Evolutionary conservation across 1,140 invertebrate genomes (phyloP).

Genomic region (Drosophila bocqueti): DNA sequence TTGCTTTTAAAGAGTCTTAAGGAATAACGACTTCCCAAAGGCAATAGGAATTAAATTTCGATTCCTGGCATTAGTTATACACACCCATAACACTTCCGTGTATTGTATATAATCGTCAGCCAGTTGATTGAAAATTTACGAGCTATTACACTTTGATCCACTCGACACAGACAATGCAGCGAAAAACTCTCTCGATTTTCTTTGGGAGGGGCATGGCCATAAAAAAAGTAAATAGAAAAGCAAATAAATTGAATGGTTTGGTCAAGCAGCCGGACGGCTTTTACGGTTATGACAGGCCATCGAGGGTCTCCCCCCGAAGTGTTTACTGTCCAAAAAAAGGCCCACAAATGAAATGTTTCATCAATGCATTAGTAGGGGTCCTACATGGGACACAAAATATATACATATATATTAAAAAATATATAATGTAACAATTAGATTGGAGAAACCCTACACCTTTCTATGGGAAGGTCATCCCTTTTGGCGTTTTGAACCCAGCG

Average conservation of each 20-base stretch:
- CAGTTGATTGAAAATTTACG: slow-evolving; percentile 60
- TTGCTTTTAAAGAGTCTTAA: neutral
- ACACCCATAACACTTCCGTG: slow-evolving; percentile 14
- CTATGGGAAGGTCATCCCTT: neutral
- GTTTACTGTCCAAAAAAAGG: slow-evolving; percentile 31
- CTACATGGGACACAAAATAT: neutral
- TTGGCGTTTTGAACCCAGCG: slow-evolving; percentile 6
- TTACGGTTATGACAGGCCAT: slow-evolving; percentile 44
- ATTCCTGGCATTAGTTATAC: slow-evolving; percentile 16
- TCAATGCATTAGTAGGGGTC: slow-evolving; percentile 17
- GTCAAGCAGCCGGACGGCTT: slow-evolving; percentile 27
- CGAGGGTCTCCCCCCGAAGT: slow-evolving; percentile 8
- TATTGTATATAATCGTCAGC: slow-evolving; percentile 12
- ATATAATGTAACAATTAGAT: slow-evolving; percentile 14
- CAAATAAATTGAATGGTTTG: slow-evolving; percentile 53
- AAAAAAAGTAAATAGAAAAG: slow-evolving; percentile 46
- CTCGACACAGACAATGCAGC: slow-evolving; percentile 36
- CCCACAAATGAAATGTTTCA: slow-evolving; percentile 11
- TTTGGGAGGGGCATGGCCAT: slow-evolving; percentile 8
- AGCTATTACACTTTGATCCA: slow-evolving; percentile 64
- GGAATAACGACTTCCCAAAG: neutral
- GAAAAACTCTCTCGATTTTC: neutral
- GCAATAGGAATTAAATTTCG: slow-evolving; percentile 28
- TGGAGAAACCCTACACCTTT: slow-evolving; percentile 9
- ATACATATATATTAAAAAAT: neutral